Conservation (phyloP, 2,113 vertebrate genomes). For the Amia ocellicauda region DNA sequence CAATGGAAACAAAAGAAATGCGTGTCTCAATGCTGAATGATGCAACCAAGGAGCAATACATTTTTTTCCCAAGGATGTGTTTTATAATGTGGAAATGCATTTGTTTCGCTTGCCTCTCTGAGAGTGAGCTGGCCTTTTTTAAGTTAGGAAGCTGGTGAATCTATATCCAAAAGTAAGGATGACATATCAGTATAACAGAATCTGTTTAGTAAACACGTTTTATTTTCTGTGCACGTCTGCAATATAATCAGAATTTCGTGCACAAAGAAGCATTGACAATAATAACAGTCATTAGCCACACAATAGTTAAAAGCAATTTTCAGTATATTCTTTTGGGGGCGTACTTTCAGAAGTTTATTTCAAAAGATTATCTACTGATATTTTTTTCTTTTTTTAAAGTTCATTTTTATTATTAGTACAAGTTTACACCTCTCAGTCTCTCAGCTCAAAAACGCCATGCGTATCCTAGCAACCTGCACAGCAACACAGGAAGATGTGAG, state of each 20-base stretch:
- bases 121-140: background rate
- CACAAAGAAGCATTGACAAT: too few species aligned
- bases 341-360: constrained; percentile 3
- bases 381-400: constrained; percentile 38
- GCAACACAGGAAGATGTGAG: constrained; percentile 60
- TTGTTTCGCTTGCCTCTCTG: background rate
- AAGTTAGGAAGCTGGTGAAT: background rate
- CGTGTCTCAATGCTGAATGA: constrained; percentile 64
- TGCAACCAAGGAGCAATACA: constrained; percentile 68
- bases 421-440: constrained; percentile 49
- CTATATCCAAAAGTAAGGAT: too few species aligned
- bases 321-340: constrained; percentile 2
- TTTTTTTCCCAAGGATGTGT: constrained; percentile 60
- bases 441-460: constrained; percentile 45
- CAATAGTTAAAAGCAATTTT: too few species aligned
- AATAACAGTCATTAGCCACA: too few species aligned
- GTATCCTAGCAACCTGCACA: constrained; percentile 71
- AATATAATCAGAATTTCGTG: too few species aligned
- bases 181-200: too few species aligned
- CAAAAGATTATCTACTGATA: constrained; percentile 11
- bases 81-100: constrained; percentile 50
- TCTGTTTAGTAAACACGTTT: too few species aligned
- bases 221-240: too few species aligned
- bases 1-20: constrained; percentile 1
- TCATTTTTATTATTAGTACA: constrained; percentile 48